Evolutionary conservation across 1,140 invertebrate species (phyloP), one percentile per base, ranked within the genome.

Genomic region (Drosophila punjabiensis): DNA sequence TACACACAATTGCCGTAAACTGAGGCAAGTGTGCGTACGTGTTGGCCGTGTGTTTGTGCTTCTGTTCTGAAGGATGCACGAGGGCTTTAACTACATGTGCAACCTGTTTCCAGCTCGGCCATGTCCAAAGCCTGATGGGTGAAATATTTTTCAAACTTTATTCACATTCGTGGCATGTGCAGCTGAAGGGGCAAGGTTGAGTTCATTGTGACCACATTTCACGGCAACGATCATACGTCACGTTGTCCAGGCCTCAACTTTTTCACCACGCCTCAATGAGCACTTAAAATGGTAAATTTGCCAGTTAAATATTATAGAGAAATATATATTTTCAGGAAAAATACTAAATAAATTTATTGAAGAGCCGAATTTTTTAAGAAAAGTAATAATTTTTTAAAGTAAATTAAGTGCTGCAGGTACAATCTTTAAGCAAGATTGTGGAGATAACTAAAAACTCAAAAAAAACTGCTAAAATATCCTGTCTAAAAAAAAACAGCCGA

Each of bases 91-190:
- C 79, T 79, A 68, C 75, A 86, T 67, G 76, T 71, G 66, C 70
- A 78, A 82, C 43, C 63, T 69, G 48, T 59, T 71, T 78, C 53
- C 61, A 39, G 41, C 13, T 50, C 52, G 39, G 45, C 63, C 58
- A 28, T 55, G 69, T 60, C 75, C 59, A 48, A 60, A 60, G 70
- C 35, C 61, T 81, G 82, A 62, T 53, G 69, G 75, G 75, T 41
- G 71, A 79, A 86, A 82, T 79, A 82, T 79, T 76, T 87, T 73
- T 50, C 55, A 87, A 82, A 76, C 59, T 87, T 87, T 86, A 81
- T 70, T 79, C 52, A 71, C 68, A 79, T 79, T 58, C 64, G 59
- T 79, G 61, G 70, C 59, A 79, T 79, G 75, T 63, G 63, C 60
- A 41, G 32, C 32, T 47, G 67, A 35, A 28, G 45, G n/a, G 32